Percentiles rank a stretch among this genome's conserved stretches.
phyloP scores from a whole-genome alignment of 2,888 invertebrate genomes.

The Pammene aurita region DNA sequence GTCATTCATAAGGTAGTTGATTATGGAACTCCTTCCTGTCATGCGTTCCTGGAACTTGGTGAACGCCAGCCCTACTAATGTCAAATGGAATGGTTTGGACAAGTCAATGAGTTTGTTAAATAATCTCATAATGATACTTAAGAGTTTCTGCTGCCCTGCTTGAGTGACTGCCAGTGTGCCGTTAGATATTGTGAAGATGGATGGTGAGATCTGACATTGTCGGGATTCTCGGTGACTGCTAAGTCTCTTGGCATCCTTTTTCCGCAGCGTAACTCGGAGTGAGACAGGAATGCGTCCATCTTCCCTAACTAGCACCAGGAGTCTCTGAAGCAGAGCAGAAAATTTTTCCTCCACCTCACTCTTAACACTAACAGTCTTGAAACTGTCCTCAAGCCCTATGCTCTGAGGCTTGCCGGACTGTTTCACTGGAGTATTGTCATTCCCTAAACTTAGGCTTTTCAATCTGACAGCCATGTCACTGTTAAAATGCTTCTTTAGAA shows the following conservation, averaged over 20 bases:
- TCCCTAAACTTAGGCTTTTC: slow-evolving; percentile 88
- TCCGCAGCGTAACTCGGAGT: slow-evolving; percentile 88
- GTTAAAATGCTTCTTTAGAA: slow-evolving; percentile 86
- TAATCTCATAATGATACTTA: slow-evolving; percentile 88
- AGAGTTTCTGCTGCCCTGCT: slow-evolving; percentile 85
- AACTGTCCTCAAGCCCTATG: slow-evolving; percentile 91
- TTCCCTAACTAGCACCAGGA: slow-evolving; percentile 88
- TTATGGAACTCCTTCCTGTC: slow-evolving; percentile 87
- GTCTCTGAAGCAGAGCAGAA: slow-evolving; percentile 85
- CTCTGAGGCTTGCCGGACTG: slow-evolving; percentile 90
- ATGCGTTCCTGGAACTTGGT: slow-evolving; percentile 90
- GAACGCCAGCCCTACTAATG: slow-evolving; percentile 90
- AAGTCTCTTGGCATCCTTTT: slow-evolving; percentile 86
- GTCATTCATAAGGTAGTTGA: slow-evolving; percentile 89
- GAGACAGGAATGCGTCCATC: slow-evolving; percentile 91
- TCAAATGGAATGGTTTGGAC: slow-evolving; percentile 90
- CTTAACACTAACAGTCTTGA: slow-evolving; percentile 87
- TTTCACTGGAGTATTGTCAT: slow-evolving; percentile 88
- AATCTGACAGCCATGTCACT: slow-evolving; percentile 87
- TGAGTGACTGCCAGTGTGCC: slow-evolving; percentile 79
- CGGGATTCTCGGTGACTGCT: slow-evolving; percentile 89
- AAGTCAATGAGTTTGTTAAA: slow-evolving; percentile 89
- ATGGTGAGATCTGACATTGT: slow-evolving; percentile 88
- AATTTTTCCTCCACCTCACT: slow-evolving; percentile 90
- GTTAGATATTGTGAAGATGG: slow-evolving; percentile 82